Percentiles rank a stretch among this genome's conserved stretches.
phyloP scores from a whole-genome alignment of 2,797 vertebrate species.

The Antrozous pallidus region DNA sequence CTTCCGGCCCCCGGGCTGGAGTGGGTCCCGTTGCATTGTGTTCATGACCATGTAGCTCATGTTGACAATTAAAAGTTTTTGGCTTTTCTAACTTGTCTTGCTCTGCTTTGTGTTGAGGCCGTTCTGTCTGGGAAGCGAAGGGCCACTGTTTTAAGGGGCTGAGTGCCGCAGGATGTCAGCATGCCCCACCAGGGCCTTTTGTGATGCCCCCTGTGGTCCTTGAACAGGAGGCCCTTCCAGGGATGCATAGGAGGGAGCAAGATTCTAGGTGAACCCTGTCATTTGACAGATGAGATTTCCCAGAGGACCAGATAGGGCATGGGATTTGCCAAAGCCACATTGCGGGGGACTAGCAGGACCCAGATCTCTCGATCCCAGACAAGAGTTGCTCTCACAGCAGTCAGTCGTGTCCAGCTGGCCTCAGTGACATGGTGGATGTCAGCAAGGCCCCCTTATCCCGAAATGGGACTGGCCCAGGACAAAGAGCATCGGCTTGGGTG shows the following conservation, averaged over 20 bases:
- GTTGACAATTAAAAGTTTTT: constrained; percentile 79
- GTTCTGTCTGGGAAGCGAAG: background rate
- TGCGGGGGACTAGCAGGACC: background rate
- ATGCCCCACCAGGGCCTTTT: background rate
- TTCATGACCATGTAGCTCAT: constrained; percentile 75
- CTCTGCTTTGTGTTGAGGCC: background rate
- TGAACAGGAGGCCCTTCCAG: background rate
- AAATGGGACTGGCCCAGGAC: background rate
- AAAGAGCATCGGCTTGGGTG: background rate
- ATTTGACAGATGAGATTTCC: background rate
- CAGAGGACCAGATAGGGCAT: background rate
- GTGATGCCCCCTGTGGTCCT: no score
- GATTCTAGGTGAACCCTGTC: background rate
- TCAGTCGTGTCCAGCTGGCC: background rate
- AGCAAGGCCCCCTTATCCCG: background rate
- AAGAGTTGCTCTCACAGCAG: background rate
- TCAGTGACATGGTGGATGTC: background rate
- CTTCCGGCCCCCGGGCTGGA: constrained; percentile 19
- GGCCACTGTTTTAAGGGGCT: background rate
- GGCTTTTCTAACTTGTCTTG: constrained; percentile 73
- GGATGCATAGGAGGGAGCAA: background rate
- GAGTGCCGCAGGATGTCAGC: background rate
- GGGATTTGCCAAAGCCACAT: background rate
- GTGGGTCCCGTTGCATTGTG: constrained; percentile 62
- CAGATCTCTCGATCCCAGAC: background rate